Evolutionary conservation across 2,888 invertebrate genomes (phyloP), one percentile per base, ranked within the genome.

Genomic region (Eupithecia exiguata): DNA sequence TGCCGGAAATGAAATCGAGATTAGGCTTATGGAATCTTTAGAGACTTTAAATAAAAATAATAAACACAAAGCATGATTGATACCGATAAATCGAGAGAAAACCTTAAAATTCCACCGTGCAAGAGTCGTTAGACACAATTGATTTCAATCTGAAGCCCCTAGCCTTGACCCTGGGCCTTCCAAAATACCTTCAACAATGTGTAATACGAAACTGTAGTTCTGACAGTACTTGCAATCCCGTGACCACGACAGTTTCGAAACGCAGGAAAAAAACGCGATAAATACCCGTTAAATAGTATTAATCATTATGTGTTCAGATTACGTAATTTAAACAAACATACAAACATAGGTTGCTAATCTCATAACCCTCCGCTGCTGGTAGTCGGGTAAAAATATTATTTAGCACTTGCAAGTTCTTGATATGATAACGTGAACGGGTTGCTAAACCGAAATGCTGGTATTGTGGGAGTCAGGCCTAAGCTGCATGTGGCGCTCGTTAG

Each of bases 401-500:
- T n/a, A n/a, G n/a, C n/a, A 49, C 7, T 49, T n/a, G 9, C n/a
- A 16, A 43, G 7, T 16, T 53, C 49, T 53, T 21, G n/a, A 9
- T 53, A 12, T 21, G 21, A 21, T 10, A 21, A 30, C 25, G 43
- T 21, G 10, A 30, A 66, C 66, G 14, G 25, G 25, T 66, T 21
- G 40, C 66, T 43, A 21, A 38, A 25, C 5, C 1, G 12, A 25
- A 30, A 30, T 1, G 6, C 36, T 68, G 53, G 12, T n/a, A 12
- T 35, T 5, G 18, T 21, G n/a, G 14, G 21, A 36, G 5, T 21
- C 36, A 21, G 21, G 53, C 49, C 65, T 58, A 43, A 62, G 68
- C 38, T 69, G 84, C 83, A 81, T 82, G 83, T 80, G 77, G 86
- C 83, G 87, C 89, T 94, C 92, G 93, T 94, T 94, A 94, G 92